These are phyloP conservation scores for Hippopotamyrus pictus DNA, from an alignment of 2,797 vertebrate genomes.

Conservation along the genomic window DNA sequence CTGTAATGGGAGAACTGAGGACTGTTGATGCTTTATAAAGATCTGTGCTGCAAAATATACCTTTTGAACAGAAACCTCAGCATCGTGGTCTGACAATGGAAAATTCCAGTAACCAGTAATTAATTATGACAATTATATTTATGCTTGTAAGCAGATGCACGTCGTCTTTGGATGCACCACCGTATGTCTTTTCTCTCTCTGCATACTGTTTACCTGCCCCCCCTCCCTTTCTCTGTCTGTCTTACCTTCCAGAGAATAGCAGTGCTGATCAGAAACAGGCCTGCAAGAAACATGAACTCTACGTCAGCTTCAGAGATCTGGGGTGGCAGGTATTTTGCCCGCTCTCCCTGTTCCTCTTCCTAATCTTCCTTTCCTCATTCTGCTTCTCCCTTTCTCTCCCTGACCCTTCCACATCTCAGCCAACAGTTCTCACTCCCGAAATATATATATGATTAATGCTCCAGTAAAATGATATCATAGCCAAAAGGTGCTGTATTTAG, in stretches of 20 bases:
- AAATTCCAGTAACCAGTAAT: not conserved
- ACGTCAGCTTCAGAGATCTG: constrained; percentile 94
- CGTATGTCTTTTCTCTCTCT: not conserved
- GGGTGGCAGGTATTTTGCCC: constrained; percentile 84
- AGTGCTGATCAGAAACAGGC: constrained; percentile 91
- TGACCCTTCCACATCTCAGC: not conserved
- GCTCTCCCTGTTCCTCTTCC: constrained; percentile 25
- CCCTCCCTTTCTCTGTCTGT: constrained; percentile 10
- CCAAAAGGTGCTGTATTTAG: not conserved
- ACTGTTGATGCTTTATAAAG: not conserved
- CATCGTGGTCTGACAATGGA: not conserved
- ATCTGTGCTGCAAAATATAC: too few species aligned
- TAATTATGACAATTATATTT: not conserved
- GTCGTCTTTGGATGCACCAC: not conserved
- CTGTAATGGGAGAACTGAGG: not conserved
- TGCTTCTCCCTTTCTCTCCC: constrained; percentile 5
- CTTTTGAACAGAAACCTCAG: not conserved
- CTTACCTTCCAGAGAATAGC: constrained; percentile 77
- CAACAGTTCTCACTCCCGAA: not conserved
- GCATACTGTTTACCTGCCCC: not conserved
- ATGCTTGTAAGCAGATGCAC: not conserved
- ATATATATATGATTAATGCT: not conserved
- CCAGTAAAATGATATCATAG: not conserved
- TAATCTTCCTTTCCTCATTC: not conserved
- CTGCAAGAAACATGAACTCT: constrained; percentile 96